Evolutionary conservation across 2,888 invertebrate species (phyloP), one percentile per base, ranked within the genome.

Genomic region (Ctena decussata): DNA sequence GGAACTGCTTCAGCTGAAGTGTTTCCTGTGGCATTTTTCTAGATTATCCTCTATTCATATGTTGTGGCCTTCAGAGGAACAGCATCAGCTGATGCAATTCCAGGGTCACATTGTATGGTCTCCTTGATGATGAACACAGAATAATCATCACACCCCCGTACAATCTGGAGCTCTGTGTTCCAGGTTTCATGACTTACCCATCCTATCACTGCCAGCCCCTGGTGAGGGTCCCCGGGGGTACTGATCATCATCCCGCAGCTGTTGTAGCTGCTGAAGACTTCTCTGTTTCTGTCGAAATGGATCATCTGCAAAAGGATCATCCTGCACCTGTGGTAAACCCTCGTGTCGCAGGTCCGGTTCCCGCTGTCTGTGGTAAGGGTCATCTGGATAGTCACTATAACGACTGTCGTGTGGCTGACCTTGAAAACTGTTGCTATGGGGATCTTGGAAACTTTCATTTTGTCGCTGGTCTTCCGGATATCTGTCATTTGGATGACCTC

Each of bases 261-360:
- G 85, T 30, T 84, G 77, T 76, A 87, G 32, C 83, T 88, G 85
- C 41, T 84, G 77, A 73, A 87, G 27, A 79, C 85, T 81, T 77
- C 85, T 82, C 83, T 89, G 87, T 71, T 92, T 91, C 65, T 93
- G 91, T 77, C 90, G 89, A 84, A 94, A 94, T 0, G 93, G 94
- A 82, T 94, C 94, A 75, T 94, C 93, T 8, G 94, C 93, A 89
- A 94, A 94, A 3, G 94, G 94, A 74, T 94, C 93, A 44, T 86
- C 84, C 76, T 90, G 91, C 21, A 94, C 92, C 44, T 90, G 92
- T 15, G 94, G 94, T 32, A 94, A 87, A 2, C 94, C 94, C 39
- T 94, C 92, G 78, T 91, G 92, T 60, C 91, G 87, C 21, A 83
- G 73, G 39, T 91, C 88, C 12, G 78, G 80, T 8, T 87, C 88